A percentile compares a stretch with the other conserved stretches of the same genome.
phyloP scores from a whole-genome alignment of 2,797 vertebrate species.

The Gymnocypris eckloni region DNA sequence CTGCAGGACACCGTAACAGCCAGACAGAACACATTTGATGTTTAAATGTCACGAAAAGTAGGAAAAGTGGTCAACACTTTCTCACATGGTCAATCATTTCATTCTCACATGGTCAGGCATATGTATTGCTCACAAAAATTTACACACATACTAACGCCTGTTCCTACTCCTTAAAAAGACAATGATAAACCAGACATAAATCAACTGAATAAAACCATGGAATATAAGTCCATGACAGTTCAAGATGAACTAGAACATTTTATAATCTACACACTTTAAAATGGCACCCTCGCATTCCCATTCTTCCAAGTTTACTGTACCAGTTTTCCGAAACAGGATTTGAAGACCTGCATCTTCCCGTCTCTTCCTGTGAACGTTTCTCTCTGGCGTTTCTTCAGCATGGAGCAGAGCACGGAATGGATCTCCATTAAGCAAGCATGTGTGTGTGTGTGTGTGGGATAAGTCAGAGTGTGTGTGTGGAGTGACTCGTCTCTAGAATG shows the following conservation, averaged over 20 bases:
- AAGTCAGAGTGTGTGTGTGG: constrained; percentile 20
- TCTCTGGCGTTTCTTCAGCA: constrained; percentile 19
- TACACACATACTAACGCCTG: neutral
- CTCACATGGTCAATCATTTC: neutral
- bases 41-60: neutral
- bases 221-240: neutral
- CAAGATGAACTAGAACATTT: neutral
- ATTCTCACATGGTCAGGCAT: neutral
- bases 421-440: constrained; percentile 57
- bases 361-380: constrained; percentile 24
- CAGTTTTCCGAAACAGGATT: constrained; percentile 66
- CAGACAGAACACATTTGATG: neutral
- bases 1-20: neutral
- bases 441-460: constrained; percentile 39
- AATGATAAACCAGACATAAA: neutral
- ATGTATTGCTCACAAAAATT: neutral
- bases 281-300: neutral
- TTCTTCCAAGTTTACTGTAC: constrained; percentile 40
- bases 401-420: constrained; percentile 22
- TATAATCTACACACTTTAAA: neutral
- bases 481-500: constrained; percentile 54
- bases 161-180: neutral
- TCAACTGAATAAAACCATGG: neutral
- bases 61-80: neutral
- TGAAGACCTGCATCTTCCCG: constrained; percentile 63